These are phyloP conservation scores for Telmatochromis brichardi DNA, from an alignment of 2,113 vertebrate species.

Conservation along the genomic window DNA sequence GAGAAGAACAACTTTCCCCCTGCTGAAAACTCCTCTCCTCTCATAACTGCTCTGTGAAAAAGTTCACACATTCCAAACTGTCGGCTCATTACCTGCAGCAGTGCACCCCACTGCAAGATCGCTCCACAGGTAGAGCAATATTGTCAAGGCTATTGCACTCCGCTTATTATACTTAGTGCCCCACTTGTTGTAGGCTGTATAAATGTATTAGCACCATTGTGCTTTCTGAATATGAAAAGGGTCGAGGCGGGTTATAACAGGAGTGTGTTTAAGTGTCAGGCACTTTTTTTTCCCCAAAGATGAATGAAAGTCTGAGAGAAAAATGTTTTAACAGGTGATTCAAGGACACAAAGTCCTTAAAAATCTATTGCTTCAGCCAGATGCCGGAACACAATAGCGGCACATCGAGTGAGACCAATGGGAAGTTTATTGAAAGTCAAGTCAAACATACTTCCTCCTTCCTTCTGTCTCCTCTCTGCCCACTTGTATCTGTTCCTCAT, in stretches of 20 bases:
- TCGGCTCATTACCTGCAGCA: not conserved
- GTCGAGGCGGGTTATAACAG: not conserved
- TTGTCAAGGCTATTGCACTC: not conserved
- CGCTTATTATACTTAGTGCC: not conserved
- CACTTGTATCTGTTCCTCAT: slow-evolving; percentile 16
- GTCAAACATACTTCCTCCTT: slow-evolving; percentile 10
- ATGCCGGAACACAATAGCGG: not conserved
- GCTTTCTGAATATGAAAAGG: not conserved
- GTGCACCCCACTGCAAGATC: not conserved
- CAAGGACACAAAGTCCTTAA: not conserved
- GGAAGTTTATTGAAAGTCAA: slow-evolving; percentile 24
- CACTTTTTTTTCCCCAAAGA: not conserved
- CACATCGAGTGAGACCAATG: not conserved
- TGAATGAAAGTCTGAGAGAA: not conserved
- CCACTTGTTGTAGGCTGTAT: not conserved
- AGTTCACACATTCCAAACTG: not conserved
- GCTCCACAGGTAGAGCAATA: not conserved
- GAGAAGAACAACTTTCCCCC: not conserved
- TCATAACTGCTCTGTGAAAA: not conserved
- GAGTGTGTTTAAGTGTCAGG: not conserved
- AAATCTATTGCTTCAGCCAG: not conserved
- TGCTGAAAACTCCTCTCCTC: not conserved
- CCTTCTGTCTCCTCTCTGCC: not conserved
- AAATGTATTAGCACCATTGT: not conserved
- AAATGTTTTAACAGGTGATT: not conserved